A percentile compares a stretch with the other conserved stretches of the same genome.
Conservation (phyloP, 2,888 invertebrate species). For the Lumbricus terrestris region DNA sequence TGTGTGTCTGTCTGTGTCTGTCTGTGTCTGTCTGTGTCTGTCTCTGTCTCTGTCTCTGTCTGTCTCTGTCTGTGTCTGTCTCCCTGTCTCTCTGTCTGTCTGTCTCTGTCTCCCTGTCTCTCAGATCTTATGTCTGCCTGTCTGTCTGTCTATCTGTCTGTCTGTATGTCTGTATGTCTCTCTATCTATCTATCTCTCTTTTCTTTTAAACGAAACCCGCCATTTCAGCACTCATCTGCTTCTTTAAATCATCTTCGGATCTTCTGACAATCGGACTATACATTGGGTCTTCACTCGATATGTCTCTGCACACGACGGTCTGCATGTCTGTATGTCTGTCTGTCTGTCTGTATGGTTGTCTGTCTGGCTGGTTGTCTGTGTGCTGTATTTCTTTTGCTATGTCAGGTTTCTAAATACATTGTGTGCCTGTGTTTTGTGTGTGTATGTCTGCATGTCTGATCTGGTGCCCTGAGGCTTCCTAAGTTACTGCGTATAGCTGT, state of each 20-base stretch:
- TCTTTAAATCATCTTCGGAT: too few relatives aligned
- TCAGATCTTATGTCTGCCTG: background rate
- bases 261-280: too few relatives aligned
- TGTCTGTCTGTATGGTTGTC: too few relatives aligned
- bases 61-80: background rate
- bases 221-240: too few relatives aligned
- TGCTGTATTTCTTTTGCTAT: background rate
- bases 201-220: too few relatives aligned
- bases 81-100: background rate
- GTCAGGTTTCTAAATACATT: background rate
- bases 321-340: background rate
- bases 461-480: too few relatives aligned
- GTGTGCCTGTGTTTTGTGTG: background rate
- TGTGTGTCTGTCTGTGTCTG: too few relatives aligned
- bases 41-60: background rate
- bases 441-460: background rate
- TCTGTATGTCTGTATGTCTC: background rate
- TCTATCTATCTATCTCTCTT: background rate
- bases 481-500: background rate
- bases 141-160: background rate
- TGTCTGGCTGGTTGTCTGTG: conserved; percentile 4
- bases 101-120: background rate
- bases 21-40: too few relatives aligned
- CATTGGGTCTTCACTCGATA: too few relatives aligned
- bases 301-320: background rate